Evolutionary conservation across 1,140 invertebrate species (phyloP).

Genomic region (Lasioglossum albipes): DNA sequence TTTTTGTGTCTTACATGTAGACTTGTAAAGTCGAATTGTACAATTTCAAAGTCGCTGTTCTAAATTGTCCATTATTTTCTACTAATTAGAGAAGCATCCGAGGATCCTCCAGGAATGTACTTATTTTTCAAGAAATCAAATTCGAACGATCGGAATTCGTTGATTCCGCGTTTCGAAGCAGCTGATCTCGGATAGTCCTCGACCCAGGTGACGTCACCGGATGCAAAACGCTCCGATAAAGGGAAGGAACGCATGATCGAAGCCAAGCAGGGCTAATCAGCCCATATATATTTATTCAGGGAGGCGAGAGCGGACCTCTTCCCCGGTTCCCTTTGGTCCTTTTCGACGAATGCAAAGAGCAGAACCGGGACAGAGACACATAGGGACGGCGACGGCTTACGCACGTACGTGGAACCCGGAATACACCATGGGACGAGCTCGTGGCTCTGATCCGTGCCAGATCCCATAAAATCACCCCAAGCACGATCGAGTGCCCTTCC

Average conservation of each 20-base stretch:
- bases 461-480: constrained; percentile 78
- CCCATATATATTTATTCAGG: constrained; percentile 77
- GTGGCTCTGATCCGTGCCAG: constrained; percentile 72
- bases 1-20: too few relatives aligned
- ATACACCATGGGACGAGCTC: constrained; percentile 68
- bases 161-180: neutral
- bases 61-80: too few relatives aligned
- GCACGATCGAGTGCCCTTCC: constrained; percentile 61
- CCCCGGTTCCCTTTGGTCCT: constrained; percentile 50
- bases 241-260: constrained; percentile 67
- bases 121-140: too few relatives aligned
- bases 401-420: constrained; percentile 68
- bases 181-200: neutral
- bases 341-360: constrained; percentile 39
- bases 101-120: too few relatives aligned
- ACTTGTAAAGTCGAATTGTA: too few relatives aligned
- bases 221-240: constrained; percentile 52
- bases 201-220: constrained; percentile 43
- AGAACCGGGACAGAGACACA: constrained; percentile 14
- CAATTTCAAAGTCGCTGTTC: too few relatives aligned
- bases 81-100: too few relatives aligned
- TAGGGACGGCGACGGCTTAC: constrained; percentile 65
- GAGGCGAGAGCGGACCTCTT: constrained; percentile 48
- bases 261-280: constrained; percentile 73
- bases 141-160: too few relatives aligned